Evolutionary conservation across 35 echinoderm and acorn worm species (phyloP), one percentile per base, ranked within the genome.

Genomic region (Holothuria glaberrima): DNA sequence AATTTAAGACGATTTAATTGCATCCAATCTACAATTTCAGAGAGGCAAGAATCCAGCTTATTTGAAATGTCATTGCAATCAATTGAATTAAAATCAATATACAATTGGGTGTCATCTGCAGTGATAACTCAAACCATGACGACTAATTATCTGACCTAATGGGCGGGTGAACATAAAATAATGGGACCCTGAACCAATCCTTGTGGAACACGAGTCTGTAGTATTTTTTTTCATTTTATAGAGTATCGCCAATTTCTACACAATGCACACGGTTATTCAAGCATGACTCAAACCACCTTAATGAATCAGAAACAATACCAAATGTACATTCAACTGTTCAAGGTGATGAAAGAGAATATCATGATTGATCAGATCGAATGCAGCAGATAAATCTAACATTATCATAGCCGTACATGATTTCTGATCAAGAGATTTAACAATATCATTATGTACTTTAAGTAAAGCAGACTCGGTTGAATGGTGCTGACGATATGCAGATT

Each of bases 381-480:
- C 86, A 28, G 58, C 76, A 60, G 48, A 80, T 19, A 89, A 75
- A 59, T 93, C 92, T 25, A 93, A 57, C 61, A 93, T 28, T 64
- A 93, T 69, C 31, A 93, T 64, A 56, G 66, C 48, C 45, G 74
- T 68, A 20, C 58, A 31, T n/a, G 1, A 67, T 24, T 62, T 72
- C 12, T 89, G 36, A 50, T 89, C 92, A 19, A 83, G 72, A 19
- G 58, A 48, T 34, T 46, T 32, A 33, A 89, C 59, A 71, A 93
- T 82, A 36, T 93, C 92, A 89, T 93, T 83, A 45, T 68, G 60
- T 9, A 93, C 74, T 18, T 75, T 70, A 5, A 93, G 64, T 20
- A 86, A 32, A 58, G 92, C 92, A n/a, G 92, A 77, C 68, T 94
- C 79, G 16, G 88, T 84, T 46, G 87, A 90, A 61, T 89, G 75